A percentile compares a stretch with the other conserved stretches of the same genome.
Evolutionary conservation across 2,797 vertebrate species (phyloP).

Genomic region (Pseudocheirus occidentalis): DNA sequence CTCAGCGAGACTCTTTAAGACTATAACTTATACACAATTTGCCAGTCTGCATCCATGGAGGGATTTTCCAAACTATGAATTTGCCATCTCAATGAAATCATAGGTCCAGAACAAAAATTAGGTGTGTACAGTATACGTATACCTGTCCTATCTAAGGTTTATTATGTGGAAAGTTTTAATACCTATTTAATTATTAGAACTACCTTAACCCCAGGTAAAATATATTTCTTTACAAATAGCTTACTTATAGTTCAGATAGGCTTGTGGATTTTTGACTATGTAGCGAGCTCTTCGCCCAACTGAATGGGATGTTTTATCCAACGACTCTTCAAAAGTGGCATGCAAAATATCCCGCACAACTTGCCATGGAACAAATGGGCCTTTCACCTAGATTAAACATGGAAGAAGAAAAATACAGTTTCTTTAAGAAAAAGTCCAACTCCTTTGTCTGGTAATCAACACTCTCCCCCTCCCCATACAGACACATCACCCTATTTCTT

Average conservation of each 20-base stretch:
- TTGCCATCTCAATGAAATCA: background rate
- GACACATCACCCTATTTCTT: background rate
- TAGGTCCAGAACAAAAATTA: background rate
- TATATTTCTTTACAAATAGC: constrained; percentile 15
- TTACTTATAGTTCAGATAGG: constrained; percentile 95
- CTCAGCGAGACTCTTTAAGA: background rate
- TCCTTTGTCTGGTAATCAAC: background rate
- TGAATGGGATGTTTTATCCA: constrained; percentile 94
- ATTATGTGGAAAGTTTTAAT: background rate
- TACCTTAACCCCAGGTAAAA: fast-evolving
- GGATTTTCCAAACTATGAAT: background rate
- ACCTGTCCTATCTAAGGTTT: background rate
- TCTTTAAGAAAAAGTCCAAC: background rate
- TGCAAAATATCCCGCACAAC: constrained; percentile 95
- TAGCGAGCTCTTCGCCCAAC: constrained; percentile 93
- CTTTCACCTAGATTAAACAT: constrained; percentile 86
- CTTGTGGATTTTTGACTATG: constrained; percentile 95
- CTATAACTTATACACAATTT: background rate
- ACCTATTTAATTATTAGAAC: fast-evolving
- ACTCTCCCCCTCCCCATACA: no score
- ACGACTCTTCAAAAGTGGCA: constrained; percentile 90
- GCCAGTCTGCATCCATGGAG: background rate
- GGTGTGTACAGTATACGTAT: background rate
- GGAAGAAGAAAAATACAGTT: constrained; percentile 18
- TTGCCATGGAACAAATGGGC: constrained; percentile 93